phyloP scores from a whole-genome alignment of 2,797 vertebrate species.

The Phataginus tricuspis region DNA sequence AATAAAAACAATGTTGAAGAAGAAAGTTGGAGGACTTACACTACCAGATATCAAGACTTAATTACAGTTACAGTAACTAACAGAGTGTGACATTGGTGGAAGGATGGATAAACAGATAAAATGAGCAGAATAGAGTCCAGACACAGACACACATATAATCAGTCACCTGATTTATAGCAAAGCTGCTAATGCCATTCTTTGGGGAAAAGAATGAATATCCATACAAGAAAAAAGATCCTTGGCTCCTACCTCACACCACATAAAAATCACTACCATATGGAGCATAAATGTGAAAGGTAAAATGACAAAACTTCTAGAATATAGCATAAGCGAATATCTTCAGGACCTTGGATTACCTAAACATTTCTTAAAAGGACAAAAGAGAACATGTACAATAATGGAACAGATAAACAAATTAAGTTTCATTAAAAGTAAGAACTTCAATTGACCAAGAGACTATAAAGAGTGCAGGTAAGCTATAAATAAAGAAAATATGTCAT shows the following conservation, averaged over 20 bases:
- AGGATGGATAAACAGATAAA: not conserved
- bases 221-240: not conserved
- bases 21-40: not conserved
- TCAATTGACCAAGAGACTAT: not conserved
- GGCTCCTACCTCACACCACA: not conserved
- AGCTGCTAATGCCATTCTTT: not conserved
- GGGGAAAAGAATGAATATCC: not conserved
- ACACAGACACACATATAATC: not conserved
- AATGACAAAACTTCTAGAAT: not conserved
- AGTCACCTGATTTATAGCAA: not conserved
- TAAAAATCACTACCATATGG: not conserved
- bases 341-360: not conserved
- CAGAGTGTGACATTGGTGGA: not conserved
- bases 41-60: not conserved
- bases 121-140: not conserved
- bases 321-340: not conserved
- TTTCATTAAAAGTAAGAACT: not conserved
- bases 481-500: not conserved
- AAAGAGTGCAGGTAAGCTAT: not conserved
- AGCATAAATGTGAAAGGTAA: not conserved
- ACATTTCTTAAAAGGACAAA: conserved; percentile 11
- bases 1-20: conserved; percentile 24
- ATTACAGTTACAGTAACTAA: not conserved
- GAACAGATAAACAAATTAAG: not conserved
- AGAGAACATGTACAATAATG: not conserved